phyloP scores from a whole-genome alignment of 2,888 invertebrate genomes.

The Drosophila nigritarsus region DNA sequence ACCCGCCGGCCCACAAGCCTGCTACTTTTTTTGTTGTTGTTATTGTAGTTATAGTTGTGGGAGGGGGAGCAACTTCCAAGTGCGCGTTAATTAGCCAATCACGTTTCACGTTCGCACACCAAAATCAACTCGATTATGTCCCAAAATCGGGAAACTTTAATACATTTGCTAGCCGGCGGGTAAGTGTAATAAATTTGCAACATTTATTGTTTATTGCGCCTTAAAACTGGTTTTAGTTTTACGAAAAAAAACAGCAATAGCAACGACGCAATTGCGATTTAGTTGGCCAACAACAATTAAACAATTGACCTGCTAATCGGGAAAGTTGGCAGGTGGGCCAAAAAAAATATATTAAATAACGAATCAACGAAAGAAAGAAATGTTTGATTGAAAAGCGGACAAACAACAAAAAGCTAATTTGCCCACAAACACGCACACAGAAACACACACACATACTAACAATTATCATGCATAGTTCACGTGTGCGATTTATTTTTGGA shows the following conservation, averaged over 20 bases:
- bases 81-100: constrained; percentile 39
- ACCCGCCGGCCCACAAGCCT: constrained; percentile 35
- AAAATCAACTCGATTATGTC: constrained; percentile 75
- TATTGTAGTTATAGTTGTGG: not conserved
- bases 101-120: not conserved
- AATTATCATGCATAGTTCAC: constrained; percentile 64
- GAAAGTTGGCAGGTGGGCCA: constrained; percentile 63
- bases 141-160: constrained; percentile 92
- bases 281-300: constrained; percentile 47
- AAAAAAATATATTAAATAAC: constrained; percentile 32
- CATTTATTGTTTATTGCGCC: constrained; percentile 39
- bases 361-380: constrained; percentile 22
- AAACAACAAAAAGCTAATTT: constrained; percentile 24
- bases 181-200: constrained; percentile 86
- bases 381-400: constrained; percentile 30
- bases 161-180: constrained; percentile 98
- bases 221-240: constrained; percentile 50
- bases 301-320: constrained; percentile 45
- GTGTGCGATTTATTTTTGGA: constrained; percentile 55
- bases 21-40: constrained; percentile 3
- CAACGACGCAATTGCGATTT: constrained; percentile 69
- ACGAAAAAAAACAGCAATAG: constrained; percentile 5
- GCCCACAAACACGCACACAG: not conserved
- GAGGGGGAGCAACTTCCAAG: constrained; percentile 26
- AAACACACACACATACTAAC: constrained; percentile 1